phyloP scores from a whole-genome alignment of 2,888 invertebrate genomes.

The Drosophila merina region DNA sequence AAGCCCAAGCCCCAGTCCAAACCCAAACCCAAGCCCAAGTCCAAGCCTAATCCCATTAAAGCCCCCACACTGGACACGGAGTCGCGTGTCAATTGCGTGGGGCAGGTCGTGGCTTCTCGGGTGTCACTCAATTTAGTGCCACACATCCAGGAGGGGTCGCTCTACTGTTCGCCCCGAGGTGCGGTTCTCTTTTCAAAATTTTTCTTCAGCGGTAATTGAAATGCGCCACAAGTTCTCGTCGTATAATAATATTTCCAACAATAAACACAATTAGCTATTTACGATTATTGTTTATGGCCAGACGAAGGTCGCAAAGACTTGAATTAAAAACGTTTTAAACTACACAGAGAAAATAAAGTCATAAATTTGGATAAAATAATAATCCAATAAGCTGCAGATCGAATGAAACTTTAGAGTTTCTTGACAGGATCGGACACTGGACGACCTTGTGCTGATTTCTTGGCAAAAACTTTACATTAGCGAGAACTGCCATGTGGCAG shows the following conservation, averaged over 20 bases:
- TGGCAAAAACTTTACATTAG: conserved; percentile 46
- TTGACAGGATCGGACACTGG: conserved; percentile 44
- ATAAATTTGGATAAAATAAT: background rate
- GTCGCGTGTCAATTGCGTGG: conserved; percentile 73
- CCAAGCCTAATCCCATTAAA: conserved; percentile 43
- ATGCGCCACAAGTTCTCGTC: conserved; percentile 28
- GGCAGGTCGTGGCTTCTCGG: conserved; percentile 67
- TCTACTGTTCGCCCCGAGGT: conserved; percentile 10
- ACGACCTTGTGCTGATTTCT: conserved; percentile 67
- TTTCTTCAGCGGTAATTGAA: conserved; percentile 36
- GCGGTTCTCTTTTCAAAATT: conserved; percentile 24
- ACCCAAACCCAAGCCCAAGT: conserved; percentile 59
- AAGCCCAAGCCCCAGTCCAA: conserved; percentile 42
- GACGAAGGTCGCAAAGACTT: conserved; percentile 26
- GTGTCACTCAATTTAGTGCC: conserved; percentile 52
- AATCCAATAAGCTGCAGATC: too few relatives aligned
- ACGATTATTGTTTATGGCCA: conserved; percentile 43
- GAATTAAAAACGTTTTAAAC: conserved; percentile 24
- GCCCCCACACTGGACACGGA: too few relatives aligned
- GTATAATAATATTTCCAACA: background rate
- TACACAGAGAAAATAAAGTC: background rate
- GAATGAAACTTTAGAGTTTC: conserved; percentile 2
- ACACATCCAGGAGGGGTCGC: conserved; percentile 26
- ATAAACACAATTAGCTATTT: conserved; percentile 49
- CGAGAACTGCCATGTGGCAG: conserved; percentile 38